phyloP scores from a whole-genome alignment of 2,113 vertebrate species.

The Cathartes aura region DNA sequence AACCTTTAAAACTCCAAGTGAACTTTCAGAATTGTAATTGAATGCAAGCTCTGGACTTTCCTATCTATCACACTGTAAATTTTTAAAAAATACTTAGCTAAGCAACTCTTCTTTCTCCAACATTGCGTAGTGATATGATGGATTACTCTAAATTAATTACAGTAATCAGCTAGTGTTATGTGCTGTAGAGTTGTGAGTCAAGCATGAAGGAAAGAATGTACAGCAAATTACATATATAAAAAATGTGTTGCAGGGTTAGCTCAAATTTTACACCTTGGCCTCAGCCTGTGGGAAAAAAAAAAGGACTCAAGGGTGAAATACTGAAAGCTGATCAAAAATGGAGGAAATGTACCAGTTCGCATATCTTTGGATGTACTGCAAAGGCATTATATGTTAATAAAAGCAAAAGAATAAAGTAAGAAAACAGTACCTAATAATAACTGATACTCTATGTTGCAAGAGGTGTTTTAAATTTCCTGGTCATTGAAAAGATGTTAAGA shows the following conservation, averaged over 20 bases:
- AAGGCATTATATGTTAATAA: conserved; percentile 62
- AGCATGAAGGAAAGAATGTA: conserved; percentile 29
- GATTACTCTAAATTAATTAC: conserved; percentile 31
- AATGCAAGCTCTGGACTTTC: conserved; percentile 23
- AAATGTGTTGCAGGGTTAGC: conserved; percentile 8
- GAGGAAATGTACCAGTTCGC: conserved; percentile 40
- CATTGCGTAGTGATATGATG: conserved; percentile 9
- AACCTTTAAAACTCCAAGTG: conserved; percentile 3
- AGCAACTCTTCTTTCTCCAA: conserved; percentile 13
- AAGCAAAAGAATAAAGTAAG: conserved; percentile 65
- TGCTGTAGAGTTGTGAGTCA: conserved; percentile 14
- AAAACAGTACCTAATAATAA: conserved; percentile 66
- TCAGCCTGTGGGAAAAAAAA: neutral
- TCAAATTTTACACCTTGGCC: conserved; percentile 54
- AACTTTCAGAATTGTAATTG: neutral
- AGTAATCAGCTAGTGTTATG: conserved; percentile 3
- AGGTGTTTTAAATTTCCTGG: conserved; percentile 71
- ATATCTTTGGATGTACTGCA: conserved; percentile 45
- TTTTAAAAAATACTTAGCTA: neutral
- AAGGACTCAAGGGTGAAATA: conserved; percentile 29
- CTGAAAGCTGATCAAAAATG: conserved; percentile 52
- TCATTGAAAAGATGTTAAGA: conserved; percentile 58
- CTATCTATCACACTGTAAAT: conserved; percentile 33
- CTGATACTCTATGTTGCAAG: conserved; percentile 17
- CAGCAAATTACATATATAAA: neutral